Base-by-base conservation (phyloP, 2,113 vertebrate species). In the Falcunculus frontatus region DNA sequence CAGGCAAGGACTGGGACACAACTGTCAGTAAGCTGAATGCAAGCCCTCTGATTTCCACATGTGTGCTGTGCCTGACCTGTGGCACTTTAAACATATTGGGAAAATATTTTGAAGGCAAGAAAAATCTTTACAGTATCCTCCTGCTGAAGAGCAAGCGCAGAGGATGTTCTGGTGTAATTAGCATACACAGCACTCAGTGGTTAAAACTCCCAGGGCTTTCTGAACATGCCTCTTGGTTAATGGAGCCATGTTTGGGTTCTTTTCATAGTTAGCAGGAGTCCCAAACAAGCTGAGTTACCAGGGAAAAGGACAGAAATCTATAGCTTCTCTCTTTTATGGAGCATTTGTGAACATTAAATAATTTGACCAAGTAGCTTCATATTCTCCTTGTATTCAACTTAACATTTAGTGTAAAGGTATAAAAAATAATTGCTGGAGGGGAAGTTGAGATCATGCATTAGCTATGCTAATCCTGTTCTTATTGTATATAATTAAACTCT, bases 401-500 rank as follows among this genome's bases (percentile, higher is more conserved):
- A 87, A 84, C 17, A 37, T 42, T 83, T 83, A 84, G 20, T 8
- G 13, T 86, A 84, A 94, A 91, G 39, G 30, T 81, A 76, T 41
- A 87, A 93, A 89, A 91, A 87, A 52, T 62, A 81, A 86, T 81
- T 85, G 62, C 92, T 91, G 44, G 14, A 90, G 67, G 42, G 89
- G 84, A 94, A 93, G 21, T 69, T 87, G 79, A 90, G 69, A 82
- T 92, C 69, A 77, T 49, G 33, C 39, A 93, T 97, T 95, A 97
- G 39, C 53, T 84, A 77, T 94, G 82, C 50, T 84, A 97, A 95
- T 89, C 89, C 65, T 62, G 17, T 77, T 95, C 95, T 88, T 93
- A 87, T 41, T 91, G 87, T 85, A 65, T 87, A 18, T 92, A 94
- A 97, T 97, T 96, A 95, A 96, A 84, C 39, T 49, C 68, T 90